Evolutionary conservation across 2,797 vertebrate genomes (phyloP).

Genomic region (Enteromius thamalakanensis): DNA sequence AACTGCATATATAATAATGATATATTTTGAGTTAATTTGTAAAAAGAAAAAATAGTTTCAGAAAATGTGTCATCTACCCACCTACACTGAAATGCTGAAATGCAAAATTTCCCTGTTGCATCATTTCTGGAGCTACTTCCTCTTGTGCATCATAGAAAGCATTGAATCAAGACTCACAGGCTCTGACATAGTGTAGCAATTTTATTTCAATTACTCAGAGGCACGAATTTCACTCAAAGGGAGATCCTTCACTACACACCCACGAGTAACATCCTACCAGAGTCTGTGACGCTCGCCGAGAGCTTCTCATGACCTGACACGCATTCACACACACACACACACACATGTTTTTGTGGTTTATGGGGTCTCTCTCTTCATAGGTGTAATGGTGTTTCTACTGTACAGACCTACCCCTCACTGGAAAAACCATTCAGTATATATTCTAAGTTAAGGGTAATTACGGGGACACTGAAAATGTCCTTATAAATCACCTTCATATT

Average conservation of each 20-base stretch:
- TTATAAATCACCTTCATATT: too few relatives aligned
- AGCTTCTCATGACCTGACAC: background rate
- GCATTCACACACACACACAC: slow-evolving; percentile 6
- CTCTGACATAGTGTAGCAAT: slow-evolving; percentile 67
- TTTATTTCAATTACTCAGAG: slow-evolving; percentile 78
- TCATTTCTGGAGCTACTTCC: background rate
- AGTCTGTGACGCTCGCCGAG: slow-evolving; percentile 44
- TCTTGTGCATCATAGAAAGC: background rate
- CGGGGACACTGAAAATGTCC: too few relatives aligned
- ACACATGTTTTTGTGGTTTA: background rate
- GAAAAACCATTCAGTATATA: too few relatives aligned
- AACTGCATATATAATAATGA: background rate
- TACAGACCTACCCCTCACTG: too few relatives aligned
- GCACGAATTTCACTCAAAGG: slow-evolving; percentile 76
- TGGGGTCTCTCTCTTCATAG: too few relatives aligned
- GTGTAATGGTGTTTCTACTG: too few relatives aligned
- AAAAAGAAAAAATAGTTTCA: background rate
- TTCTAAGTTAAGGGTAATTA: too few relatives aligned
- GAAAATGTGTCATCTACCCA: background rate
- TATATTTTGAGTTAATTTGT: background rate
- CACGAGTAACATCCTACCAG: slow-evolving; percentile 62
- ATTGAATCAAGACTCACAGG: background rate
- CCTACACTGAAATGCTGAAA: too few relatives aligned
- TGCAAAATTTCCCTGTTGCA: background rate
- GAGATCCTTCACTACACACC: slow-evolving; percentile 64